Percentiles rank a stretch among this genome's conserved stretches.
phyloP scores from a whole-genome alignment of 1,140 invertebrate genomes.

The Atta colombica region DNA sequence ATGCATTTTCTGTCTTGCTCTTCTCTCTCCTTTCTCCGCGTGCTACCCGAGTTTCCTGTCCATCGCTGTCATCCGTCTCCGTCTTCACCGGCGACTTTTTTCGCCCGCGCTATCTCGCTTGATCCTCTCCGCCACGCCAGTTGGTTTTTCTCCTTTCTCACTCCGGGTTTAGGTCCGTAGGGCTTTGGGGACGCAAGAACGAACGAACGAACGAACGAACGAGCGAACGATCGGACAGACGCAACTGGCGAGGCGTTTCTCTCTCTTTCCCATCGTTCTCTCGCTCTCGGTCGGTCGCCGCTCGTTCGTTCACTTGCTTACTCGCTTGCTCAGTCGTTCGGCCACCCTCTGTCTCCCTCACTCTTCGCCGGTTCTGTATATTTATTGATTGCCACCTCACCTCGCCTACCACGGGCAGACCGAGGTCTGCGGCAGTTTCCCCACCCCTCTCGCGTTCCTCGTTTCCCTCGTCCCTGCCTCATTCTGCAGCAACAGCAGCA shows the following conservation, averaged over 20 bases:
- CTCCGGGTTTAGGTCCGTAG: slow-evolving; percentile 73
- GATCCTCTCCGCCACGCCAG: slow-evolving; percentile 11
- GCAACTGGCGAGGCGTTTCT: slow-evolving; percentile 65
- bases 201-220: slow-evolving; percentile 44
- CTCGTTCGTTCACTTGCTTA: slow-evolving; percentile 28
- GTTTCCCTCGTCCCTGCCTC: slow-evolving; percentile 73
- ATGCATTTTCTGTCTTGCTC: slow-evolving; percentile 32
- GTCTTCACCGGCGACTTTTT: slow-evolving; percentile 53
- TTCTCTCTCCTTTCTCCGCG: slow-evolving; percentile 7
- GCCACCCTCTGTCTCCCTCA: slow-evolving; percentile 60
- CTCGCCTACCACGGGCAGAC: slow-evolving; percentile 76
- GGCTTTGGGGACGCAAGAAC: slow-evolving; percentile 78
- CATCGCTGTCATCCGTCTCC: slow-evolving; percentile 66
- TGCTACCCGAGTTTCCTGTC: slow-evolving; percentile 62
- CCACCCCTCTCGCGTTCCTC: slow-evolving; percentile 74
- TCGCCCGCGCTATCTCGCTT: slow-evolving; percentile 34
- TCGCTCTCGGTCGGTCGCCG: slow-evolving; percentile 30
- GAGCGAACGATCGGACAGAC: slow-evolving; percentile 64
- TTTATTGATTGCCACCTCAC: slow-evolving; percentile 87
- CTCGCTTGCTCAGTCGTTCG: slow-evolving; percentile 65
- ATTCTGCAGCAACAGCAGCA: slow-evolving; percentile 71
- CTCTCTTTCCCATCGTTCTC: slow-evolving; percentile 47
- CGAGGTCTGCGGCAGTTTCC: slow-evolving; percentile 78
- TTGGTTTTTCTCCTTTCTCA: slow-evolving; percentile 64
- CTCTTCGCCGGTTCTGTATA: slow-evolving; percentile 83